These are phyloP conservation scores for Ditylenchus weischeri DNA, from an alignment of 2,888 invertebrate species.

Conservation along the genomic window DNA sequence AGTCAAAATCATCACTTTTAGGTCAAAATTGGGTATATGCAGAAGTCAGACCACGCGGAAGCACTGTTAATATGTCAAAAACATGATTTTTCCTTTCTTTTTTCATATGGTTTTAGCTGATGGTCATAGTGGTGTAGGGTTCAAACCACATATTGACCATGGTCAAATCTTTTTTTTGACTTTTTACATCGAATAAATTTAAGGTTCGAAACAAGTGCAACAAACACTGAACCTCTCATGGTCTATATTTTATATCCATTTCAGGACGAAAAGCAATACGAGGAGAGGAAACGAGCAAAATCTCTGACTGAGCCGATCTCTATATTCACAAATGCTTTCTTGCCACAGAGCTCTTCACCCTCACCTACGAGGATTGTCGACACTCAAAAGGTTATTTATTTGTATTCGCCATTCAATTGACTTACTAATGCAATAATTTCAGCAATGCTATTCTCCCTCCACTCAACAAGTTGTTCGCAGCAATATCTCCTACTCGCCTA, in stretches of 20 bases:
- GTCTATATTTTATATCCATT: constrained; percentile 19
- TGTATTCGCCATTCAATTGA: not conserved
- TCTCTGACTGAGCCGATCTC: constrained; percentile 53
- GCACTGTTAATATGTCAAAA: too few relatives aligned
- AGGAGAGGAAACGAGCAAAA: constrained; percentile 42
- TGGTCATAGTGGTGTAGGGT: too few relatives aligned
- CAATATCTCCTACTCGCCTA: constrained; percentile 56
- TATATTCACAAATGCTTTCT: constrained; percentile 54
- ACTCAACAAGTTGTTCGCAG: constrained; percentile 55
- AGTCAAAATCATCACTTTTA: too few relatives aligned
- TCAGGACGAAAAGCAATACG: constrained; percentile 37
- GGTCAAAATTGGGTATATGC: too few relatives aligned
- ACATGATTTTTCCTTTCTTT: too few relatives aligned
- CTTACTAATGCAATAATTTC: constrained; percentile 14
- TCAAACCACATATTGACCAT: too few relatives aligned
- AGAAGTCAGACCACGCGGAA: too few relatives aligned
- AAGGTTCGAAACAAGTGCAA: too few relatives aligned
- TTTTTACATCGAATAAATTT: too few relatives aligned
- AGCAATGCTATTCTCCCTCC: constrained; percentile 49
- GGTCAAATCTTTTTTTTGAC: too few relatives aligned
- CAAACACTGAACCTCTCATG: not conserved
- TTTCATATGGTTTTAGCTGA: too few relatives aligned
- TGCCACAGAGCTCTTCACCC: constrained; percentile 52
- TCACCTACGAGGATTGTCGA: constrained; percentile 48
- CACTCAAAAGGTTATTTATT: constrained; percentile 27